phyloP scores from a whole-genome alignment of 2,113 vertebrate genomes.

The Ia io region DNA sequence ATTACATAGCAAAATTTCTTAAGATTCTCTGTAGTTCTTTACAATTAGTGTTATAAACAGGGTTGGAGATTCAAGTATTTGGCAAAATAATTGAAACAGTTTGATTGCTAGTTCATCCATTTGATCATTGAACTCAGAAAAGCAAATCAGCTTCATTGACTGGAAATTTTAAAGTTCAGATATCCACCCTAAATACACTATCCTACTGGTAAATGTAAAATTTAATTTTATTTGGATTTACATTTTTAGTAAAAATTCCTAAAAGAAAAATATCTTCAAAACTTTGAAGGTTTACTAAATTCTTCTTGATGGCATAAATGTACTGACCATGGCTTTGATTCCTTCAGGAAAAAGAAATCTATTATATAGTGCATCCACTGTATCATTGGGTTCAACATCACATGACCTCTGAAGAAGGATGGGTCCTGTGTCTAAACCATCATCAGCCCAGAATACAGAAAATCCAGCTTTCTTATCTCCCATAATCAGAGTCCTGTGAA shows the following conservation, averaged over 20 bases:
- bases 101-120: not conserved
- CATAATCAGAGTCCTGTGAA: conserved; percentile 93
- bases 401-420: conserved; percentile 95
- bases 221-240: conserved; percentile 5
- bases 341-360: conserved; percentile 97
- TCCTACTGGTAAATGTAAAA: not conserved
- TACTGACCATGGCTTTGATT: conserved; percentile 95
- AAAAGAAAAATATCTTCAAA: not conserved
- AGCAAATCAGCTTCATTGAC: not conserved
- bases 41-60: not conserved
- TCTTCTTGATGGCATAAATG: not conserved
- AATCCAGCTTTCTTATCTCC: conserved; percentile 96
- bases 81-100: not conserved
- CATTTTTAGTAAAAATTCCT: conserved; percentile 10
- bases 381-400: conserved; percentile 90
- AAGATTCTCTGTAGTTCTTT: not conserved
- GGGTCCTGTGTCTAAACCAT: conserved; percentile 96
- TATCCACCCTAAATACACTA: not conserved
- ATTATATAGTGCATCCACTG: conserved; percentile 95
- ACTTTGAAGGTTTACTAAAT: not conserved
- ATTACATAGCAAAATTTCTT: not conserved
- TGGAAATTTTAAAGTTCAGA: not conserved
- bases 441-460: conserved; percentile 97
- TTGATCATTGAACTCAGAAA: not conserved
- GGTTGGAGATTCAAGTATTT: not conserved